A percentile compares a stretch with the other conserved stretches of the same genome.
Evolutionary conservation across 2,797 vertebrate species (phyloP).

Genomic region (Streptopelia turtur): DNA sequence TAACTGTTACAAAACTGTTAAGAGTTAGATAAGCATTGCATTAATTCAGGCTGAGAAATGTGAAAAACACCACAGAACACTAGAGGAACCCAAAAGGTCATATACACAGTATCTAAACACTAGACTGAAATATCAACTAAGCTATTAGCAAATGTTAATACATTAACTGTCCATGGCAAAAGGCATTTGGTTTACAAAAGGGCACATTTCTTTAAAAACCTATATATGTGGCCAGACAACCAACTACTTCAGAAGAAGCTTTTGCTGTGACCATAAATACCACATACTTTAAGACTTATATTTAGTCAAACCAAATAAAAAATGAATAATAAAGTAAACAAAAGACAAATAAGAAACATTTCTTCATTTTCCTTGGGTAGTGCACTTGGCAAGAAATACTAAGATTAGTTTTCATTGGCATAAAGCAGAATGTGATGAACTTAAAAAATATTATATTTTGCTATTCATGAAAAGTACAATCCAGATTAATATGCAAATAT

Average conservation of each 20-base stretch:
- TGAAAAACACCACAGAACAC: background rate
- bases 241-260: constrained; percentile 9
- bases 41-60: background rate
- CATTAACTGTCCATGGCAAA: constrained; percentile 12
- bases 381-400: constrained; percentile 8
- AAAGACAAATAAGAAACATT: constrained; percentile 7
- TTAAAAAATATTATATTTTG: constrained; percentile 51
- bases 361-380: background rate
- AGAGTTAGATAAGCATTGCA: background rate
- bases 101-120: background rate
- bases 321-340: background rate
- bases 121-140: constrained; percentile 37
- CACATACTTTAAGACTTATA: background rate
- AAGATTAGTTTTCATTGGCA: background rate
- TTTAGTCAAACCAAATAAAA: constrained; percentile 18
- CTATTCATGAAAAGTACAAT: background rate
- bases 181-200: constrained; percentile 22
- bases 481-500: constrained; percentile 46
- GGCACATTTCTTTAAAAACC: constrained; percentile 39
- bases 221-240: background rate
- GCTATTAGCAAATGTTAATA: constrained; percentile 47
- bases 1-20: background rate
- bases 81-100: background rate
- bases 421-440: constrained; percentile 30
- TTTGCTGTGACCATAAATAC: background rate